Evolutionary conservation across 23 tunicate species (phyloP), one percentile per base, ranked within the genome.

Genomic region (Halocynthia roretzi): DNA sequence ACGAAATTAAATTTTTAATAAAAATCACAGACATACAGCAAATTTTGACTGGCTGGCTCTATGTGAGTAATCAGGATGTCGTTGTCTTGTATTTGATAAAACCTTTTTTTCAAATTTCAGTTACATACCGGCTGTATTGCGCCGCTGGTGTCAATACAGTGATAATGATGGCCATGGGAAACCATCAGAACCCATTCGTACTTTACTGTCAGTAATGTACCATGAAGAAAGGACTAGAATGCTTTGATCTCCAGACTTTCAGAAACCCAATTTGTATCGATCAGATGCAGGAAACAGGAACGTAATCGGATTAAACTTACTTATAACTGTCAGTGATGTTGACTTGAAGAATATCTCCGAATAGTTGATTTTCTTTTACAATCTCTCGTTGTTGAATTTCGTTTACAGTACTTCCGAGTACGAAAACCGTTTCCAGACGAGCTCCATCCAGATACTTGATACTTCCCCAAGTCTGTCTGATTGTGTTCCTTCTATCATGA

Each of bases 401-500:
- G 60, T 76, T 60, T n/a, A 50, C 48, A 17, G 62, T 53, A 5
- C 72, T 60, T 17, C 88, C 88, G 54, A 84, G 70, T 22, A 84
- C 22, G 62, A 77, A 84, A 11, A 84, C 68, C 52, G 52, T 61
- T 67, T 71, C 71, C 60, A 83, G 55, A 20, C 52, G 76, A 57
- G 70, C 77, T 7, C 77, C 73, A 7, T 60, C 31, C 10, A 50
- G 51, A 70, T 77, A 56, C 21, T 71, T 77, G 17, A 84, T 50
- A 14, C 71, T 31, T 6, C 78, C 88, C 88, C 88, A 84, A 61
- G 83, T 84, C 10, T 48, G 8, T 8, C 88, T 82, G 60, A 84
- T 84, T 15, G 76, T 62, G 6, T 69, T 49, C 52, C 88, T 70
- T 69, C 88, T 56, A 10, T 84, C 69, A 50, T 64, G 20, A 49